Evolutionary conservation across 1,140 invertebrate genomes (phyloP).

Genomic region (Aphis craccivora): DNA sequence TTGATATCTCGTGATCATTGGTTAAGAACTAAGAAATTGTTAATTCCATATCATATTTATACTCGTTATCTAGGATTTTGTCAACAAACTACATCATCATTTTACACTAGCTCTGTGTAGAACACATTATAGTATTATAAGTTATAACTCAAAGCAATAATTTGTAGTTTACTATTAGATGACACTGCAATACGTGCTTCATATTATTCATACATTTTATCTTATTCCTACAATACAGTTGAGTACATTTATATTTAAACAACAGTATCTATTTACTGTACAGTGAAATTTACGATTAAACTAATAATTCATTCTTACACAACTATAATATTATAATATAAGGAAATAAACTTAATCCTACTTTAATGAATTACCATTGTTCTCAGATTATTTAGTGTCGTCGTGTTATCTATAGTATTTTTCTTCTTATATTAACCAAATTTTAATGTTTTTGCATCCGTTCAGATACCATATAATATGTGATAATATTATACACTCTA

Average conservation of each 20-base stretch:
- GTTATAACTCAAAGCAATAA: neutral
- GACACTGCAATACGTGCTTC: neutral
- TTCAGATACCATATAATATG: neutral
- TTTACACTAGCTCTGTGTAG: neutral
- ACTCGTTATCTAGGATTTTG: neutral
- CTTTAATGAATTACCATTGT: neutral
- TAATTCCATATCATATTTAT: neutral
- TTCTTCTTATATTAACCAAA: neutral
- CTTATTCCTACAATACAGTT: neutral
- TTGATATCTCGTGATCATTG: neutral
- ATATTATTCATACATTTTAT: slow-evolving; percentile 8
- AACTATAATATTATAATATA: slow-evolving; percentile 20
- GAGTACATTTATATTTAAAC: slow-evolving; percentile 31
- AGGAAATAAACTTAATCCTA: slow-evolving; percentile 12
- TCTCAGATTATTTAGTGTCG: neutral
- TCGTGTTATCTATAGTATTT: neutral
- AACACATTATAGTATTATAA: neutral
- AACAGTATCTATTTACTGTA: neutral
- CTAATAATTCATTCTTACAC: slow-evolving; percentile 35
- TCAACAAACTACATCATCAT: neutral
- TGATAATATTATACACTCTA: too few relatives aligned
- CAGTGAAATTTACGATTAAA: slow-evolving; percentile 23
- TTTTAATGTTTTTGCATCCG: neutral
- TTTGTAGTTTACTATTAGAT: neutral
- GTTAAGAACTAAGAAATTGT: neutral